These are phyloP conservation scores for Trichonephila inaurata DNA, from an alignment of 1,140 invertebrate genomes.

Conservation along the genomic window DNA sequence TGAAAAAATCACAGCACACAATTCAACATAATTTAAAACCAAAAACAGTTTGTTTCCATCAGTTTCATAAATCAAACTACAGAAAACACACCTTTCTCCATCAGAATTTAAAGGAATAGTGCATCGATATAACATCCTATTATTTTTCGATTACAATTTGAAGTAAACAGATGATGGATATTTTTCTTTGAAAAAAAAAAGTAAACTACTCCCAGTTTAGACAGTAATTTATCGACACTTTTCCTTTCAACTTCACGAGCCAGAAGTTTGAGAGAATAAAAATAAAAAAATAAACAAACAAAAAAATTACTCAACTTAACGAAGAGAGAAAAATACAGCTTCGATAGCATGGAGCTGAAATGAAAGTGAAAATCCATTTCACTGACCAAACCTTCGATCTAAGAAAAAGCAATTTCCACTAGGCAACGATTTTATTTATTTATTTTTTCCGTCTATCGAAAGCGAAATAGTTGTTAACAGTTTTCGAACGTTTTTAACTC, in stretches of 20 bases:
- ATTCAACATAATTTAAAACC: too few relatives aligned
- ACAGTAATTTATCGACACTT: conserved; percentile 11
- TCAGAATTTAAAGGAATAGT: background rate
- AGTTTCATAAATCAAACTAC: too few relatives aligned
- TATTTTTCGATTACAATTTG: conserved; percentile 35
- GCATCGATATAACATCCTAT: background rate
- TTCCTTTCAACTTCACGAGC: conserved; percentile 21
- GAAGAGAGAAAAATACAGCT: background rate
- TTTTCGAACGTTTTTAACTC: background rate
- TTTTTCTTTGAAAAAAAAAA: background rate
- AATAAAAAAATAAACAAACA: background rate
- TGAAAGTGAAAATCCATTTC: conserved; percentile 30
- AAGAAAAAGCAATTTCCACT: conserved; percentile 29
- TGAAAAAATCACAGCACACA: too few relatives aligned
- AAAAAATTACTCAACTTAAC: conserved; percentile 8
- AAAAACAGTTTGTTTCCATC: too few relatives aligned
- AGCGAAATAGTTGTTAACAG: conserved; percentile 26
- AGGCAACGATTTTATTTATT: background rate
- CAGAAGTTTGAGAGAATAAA: background rate
- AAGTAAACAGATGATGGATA: conserved; percentile 23
- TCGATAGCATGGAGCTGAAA: background rate
- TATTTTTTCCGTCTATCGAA: background rate
- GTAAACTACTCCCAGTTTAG: background rate
- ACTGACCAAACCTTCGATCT: conserved; percentile 27
- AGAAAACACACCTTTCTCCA: background rate